Percentiles rank a stretch among this genome's conserved stretches.
phyloP scores from a whole-genome alignment of 2,797 vertebrate species.

The Sternotherus odoratus region DNA sequence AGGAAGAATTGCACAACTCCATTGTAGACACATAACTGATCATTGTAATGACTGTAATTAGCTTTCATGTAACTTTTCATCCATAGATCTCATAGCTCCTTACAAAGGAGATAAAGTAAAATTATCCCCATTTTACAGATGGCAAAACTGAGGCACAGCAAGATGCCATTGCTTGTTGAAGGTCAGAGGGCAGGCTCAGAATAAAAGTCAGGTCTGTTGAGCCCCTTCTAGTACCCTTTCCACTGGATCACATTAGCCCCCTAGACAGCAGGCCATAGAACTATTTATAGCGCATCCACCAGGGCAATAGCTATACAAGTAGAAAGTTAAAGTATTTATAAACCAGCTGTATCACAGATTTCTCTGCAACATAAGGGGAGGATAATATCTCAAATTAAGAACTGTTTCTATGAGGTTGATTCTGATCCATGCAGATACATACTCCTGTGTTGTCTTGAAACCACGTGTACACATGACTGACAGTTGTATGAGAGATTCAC shows the following conservation, averaged over 20 bases:
- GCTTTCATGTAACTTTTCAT: neutral
- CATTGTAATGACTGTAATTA: neutral
- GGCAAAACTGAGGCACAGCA: neutral
- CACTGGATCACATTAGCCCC: neutral
- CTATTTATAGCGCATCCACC: neutral
- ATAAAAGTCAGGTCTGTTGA: neutral
- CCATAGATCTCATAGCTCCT: neutral
- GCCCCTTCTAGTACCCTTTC: neutral
- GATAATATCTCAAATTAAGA: neutral
- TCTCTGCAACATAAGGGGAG: neutral
- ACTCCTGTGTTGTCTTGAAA: neutral
- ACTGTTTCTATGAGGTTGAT: neutral
- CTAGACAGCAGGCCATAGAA: neutral
- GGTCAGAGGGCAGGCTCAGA: neutral
- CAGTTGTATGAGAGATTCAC: neutral
- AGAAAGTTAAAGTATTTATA: neutral
- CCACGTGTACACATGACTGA: neutral
- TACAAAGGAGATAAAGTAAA: neutral
- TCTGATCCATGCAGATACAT: neutral
- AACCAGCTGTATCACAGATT: neutral
- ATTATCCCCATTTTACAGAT: neutral
- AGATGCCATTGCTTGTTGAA: neutral
- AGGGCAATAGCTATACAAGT: neutral
- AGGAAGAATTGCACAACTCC: neutral
- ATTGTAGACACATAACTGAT: neutral